Percentiles rank a stretch among this genome's conserved stretches.
Conservation (phyloP, 2,113 vertebrate species). For the Phoxinus phoxinus region DNA sequence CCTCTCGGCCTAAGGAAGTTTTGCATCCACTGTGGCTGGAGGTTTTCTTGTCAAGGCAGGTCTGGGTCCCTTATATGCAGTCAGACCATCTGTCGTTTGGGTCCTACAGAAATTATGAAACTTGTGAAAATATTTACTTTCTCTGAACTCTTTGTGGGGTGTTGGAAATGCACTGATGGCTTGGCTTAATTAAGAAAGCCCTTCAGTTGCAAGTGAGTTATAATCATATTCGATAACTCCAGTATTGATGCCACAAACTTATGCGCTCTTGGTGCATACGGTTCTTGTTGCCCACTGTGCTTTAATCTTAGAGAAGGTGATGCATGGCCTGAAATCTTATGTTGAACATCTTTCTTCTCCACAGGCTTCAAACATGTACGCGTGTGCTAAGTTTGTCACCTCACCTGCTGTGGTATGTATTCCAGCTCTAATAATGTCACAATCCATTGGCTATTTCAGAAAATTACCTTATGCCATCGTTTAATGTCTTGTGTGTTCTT, state of each 20-base stretch:
- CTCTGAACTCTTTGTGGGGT: not conserved
- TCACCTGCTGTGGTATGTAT: constrained; percentile 78
- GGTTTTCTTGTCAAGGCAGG: not conserved
- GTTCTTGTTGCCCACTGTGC: not conserved
- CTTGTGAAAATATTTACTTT: not conserved
- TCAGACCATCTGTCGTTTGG: not conserved
- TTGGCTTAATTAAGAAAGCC: not conserved
- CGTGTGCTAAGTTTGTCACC: constrained; percentile 79
- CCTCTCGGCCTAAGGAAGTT: not conserved
- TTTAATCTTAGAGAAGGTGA: not conserved
- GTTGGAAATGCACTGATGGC: no score
- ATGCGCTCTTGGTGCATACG: not conserved
- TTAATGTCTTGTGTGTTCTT: not conserved
- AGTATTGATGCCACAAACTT: not conserved
- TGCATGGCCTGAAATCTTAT: not conserved
- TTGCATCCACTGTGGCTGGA: not conserved
- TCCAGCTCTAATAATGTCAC: not conserved
- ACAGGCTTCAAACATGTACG: constrained; percentile 78
- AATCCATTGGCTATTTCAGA: no score
- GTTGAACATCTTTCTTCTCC: constrained; percentile 21
- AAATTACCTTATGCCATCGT: not conserved
- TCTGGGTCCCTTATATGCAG: not conserved
- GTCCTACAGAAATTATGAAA: not conserved
- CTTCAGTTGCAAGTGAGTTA: not conserved
- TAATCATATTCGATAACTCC: not conserved